These are phyloP conservation scores for Tragopan temminckii DNA, from an alignment of 2,797 vertebrate genomes.

Conservation along the genomic window DNA sequence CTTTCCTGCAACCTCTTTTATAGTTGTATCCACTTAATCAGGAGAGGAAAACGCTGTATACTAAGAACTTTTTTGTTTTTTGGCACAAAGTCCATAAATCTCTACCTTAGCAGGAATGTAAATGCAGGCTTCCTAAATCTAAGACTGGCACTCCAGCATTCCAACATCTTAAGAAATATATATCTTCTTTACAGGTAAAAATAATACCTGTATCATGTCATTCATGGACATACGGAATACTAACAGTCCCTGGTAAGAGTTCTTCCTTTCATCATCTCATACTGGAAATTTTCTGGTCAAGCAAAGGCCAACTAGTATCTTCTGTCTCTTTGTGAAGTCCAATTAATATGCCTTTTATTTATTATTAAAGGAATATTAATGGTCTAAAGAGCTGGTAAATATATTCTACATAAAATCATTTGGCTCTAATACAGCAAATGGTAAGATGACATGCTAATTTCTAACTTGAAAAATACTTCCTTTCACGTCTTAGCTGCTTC, in stretches of 20 bases:
- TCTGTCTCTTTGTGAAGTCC: background rate
- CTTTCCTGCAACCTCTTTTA: background rate
- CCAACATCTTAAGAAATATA: background rate
- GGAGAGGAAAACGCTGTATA: background rate
- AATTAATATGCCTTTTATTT: slow-evolving; percentile 12
- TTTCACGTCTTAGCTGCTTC: slow-evolving; percentile 38
- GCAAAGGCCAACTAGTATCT: background rate
- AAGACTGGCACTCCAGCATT: background rate
- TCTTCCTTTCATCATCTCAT: background rate
- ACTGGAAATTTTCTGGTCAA: background rate
- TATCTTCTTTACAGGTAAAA: background rate
- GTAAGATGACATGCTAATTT: slow-evolving; percentile 41
- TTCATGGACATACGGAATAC: background rate
- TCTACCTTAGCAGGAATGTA: background rate
- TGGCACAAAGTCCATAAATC: background rate
- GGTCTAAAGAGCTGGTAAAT: slow-evolving; percentile 27
- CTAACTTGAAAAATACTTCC: slow-evolving; percentile 51
- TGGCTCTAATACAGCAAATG: slow-evolving; percentile 16
- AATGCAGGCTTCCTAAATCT: background rate
- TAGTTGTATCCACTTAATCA: background rate
- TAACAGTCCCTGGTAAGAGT: background rate
- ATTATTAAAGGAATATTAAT: slow-evolving; percentile 42
- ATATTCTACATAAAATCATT: slow-evolving; percentile 39
- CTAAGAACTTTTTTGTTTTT: background rate
- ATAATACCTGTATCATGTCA: background rate